Evolutionary conservation across 2,888 invertebrate genomes (phyloP).

Genomic region (Drosophila paramelanica): DNA sequence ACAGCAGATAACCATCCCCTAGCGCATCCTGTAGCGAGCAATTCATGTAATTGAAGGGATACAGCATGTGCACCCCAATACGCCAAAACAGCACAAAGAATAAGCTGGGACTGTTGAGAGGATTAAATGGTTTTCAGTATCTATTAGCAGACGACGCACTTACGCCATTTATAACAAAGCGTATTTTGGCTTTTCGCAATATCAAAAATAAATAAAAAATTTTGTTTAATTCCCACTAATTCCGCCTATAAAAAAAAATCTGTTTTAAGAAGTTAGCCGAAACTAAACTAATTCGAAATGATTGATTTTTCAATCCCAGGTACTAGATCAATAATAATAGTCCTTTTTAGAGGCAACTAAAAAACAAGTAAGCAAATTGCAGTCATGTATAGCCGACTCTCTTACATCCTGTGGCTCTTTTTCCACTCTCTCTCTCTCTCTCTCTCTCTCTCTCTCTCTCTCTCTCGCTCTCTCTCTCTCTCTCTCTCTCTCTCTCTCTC

Average conservation of each 20-base stretch:
- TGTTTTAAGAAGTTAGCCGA: not conserved
- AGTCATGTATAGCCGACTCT: too few species aligned
- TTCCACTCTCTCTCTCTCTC: too few species aligned
- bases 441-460: too few species aligned
- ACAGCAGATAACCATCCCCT: constrained; percentile 29
- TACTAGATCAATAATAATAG: not conserved
- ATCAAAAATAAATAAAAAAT: constrained; percentile 1
- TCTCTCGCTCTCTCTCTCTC: too few species aligned
- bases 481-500: too few species aligned
- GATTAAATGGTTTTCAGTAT: not conserved
- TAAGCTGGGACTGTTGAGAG: constrained; percentile 8
- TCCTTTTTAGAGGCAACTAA: not conserved
- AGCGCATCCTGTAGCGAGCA: constrained; percentile 32
- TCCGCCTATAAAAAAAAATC: not conserved
- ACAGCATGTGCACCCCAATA: constrained; percentile 30
- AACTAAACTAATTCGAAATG: not conserved
- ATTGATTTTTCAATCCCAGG: not conserved
- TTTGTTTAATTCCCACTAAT: not conserved
- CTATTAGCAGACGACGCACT: not conserved
- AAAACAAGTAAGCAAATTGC: too few species aligned
- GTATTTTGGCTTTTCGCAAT: not conserved
- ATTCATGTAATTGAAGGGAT: constrained; percentile 31
- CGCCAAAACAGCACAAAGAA: constrained; percentile 42
- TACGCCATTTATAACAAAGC: constrained; percentile 15
- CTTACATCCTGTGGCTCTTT: too few species aligned